Percentiles rank a stretch among this genome's conserved stretches.
Conservation (phyloP, 2,888 invertebrate genomes). For the Rhingia campestris region DNA sequence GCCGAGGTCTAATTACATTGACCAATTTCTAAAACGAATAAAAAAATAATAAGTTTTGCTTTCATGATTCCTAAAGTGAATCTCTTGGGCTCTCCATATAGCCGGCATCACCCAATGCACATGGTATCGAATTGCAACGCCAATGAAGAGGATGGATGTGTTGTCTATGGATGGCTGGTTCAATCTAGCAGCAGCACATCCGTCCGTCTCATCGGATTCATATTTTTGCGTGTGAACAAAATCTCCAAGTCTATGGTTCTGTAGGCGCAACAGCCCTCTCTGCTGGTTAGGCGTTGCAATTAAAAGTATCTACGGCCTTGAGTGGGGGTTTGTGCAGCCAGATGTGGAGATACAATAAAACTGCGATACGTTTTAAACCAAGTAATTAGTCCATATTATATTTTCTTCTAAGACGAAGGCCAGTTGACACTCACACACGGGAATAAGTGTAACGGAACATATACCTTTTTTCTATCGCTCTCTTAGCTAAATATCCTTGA, state of each 20-base stretch:
- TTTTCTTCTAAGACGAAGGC: constrained; percentile 71
- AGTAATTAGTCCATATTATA: constrained; percentile 81
- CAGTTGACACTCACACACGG: constrained; percentile 43
- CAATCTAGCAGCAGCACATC: constrained; percentile 42
- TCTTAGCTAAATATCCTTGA: constrained; percentile 34
- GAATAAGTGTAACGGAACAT: constrained; percentile 36
- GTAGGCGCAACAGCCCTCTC: constrained; percentile 20
- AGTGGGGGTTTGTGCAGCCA: constrained; percentile 69
- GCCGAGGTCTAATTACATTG: constrained; percentile 74
- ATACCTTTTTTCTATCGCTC: not conserved
- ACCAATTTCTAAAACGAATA: constrained; percentile 66
- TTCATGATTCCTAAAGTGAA: constrained; percentile 76
- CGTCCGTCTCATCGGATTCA: constrained; percentile 43
- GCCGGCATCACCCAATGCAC: constrained; percentile 37
- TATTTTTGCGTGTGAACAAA: constrained; percentile 61
- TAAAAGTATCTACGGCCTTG: constrained; percentile 28
- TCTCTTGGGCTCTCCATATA: constrained; percentile 52
- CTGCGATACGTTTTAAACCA: constrained; percentile 80
- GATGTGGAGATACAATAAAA: constrained; percentile 81
- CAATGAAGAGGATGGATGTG: constrained; percentile 46
- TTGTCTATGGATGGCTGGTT: constrained; percentile 46
- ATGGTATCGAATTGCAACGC: constrained; percentile 66
- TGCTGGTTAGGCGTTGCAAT: constrained; percentile 7
- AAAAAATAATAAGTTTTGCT: constrained; percentile 69
- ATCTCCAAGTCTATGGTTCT: constrained; percentile 15